phyloP scores from a whole-genome alignment of 2,113 vertebrate genomes.

The Sardina pilchardus region DNA sequence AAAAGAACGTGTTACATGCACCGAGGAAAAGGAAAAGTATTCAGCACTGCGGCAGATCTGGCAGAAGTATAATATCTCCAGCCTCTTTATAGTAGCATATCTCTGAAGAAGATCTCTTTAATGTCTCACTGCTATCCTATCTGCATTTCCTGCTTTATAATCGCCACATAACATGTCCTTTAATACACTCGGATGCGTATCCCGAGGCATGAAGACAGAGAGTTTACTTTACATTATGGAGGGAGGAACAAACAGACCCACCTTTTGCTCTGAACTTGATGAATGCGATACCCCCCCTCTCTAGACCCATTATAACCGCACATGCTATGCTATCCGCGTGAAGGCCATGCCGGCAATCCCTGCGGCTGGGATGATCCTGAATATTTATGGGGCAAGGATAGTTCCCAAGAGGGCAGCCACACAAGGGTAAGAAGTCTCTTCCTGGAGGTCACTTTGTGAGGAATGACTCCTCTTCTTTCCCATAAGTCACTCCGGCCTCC shows the following conservation, averaged over 20 bases:
- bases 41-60: too few species aligned
- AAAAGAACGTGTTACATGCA: background rate
- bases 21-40: too few species aligned
- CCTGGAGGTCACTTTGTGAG: conserved; percentile 39
- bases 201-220: background rate
- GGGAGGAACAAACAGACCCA: background rate
- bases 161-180: background rate
- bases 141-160: background rate
- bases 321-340: background rate
- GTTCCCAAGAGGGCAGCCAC: conserved; percentile 23
- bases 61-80: background rate
- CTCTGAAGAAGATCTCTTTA: background rate
- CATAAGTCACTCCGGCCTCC: conserved; percentile 28
- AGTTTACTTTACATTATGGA: background rate
- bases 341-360: conserved; percentile 32
- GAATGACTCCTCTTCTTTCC: conserved; percentile 30
- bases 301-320: background rate
- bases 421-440: conserved; percentile 23
- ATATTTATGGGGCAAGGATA: conserved; percentile 42
- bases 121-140: background rate
- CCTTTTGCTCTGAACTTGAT: conserved; percentile 9
- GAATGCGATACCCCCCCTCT: conserved; percentile 24
- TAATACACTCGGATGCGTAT: background rate
- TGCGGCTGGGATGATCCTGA: conserved; percentile 19
- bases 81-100: background rate